These are phyloP conservation scores for Macrosiphum euphorbiae DNA, from an alignment of 2,888 invertebrate genomes.

Conservation along the genomic window DNA sequence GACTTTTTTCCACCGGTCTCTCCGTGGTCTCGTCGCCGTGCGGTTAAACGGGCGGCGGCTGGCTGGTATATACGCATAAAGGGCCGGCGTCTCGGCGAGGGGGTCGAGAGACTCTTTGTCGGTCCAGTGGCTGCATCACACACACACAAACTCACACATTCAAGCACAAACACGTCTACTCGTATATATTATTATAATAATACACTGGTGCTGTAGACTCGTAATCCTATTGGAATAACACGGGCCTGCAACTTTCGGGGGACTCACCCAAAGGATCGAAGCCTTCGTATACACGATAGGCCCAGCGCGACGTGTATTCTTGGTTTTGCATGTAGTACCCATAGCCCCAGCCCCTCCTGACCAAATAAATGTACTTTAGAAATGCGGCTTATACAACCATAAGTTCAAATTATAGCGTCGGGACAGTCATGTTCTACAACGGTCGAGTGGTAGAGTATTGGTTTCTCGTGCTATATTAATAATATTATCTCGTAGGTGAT, in stretches of 20 bases:
- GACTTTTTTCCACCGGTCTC: slow-evolving; percentile 15
- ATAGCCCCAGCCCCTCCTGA: background rate
- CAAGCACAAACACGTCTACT: background rate
- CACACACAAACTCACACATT: background rate
- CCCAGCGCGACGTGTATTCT: background rate
- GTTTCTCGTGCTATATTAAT: background rate
- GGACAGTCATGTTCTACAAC: background rate
- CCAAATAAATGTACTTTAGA: background rate
- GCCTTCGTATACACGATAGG: background rate
- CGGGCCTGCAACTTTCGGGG: background rate
- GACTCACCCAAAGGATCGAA: too few species aligned
- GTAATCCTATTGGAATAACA: slow-evolving; percentile 46
- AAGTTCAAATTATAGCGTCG: background rate
- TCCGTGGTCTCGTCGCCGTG: background rate
- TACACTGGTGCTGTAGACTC: background rate
- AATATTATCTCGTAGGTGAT: background rate
- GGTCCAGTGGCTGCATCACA: background rate
- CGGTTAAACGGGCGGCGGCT: background rate
- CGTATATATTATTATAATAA: background rate
- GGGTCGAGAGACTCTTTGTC: background rate
- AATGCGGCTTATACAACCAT: background rate
- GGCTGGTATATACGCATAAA: background rate
- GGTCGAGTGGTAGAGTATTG: background rate
- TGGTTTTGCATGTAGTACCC: background rate
- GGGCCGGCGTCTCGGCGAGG: background rate